Percentiles rank a stretch among this genome's conserved stretches.
Evolutionary conservation across 2,113 vertebrate genomes (phyloP).

Genomic region (Bungarus multicinctus): DNA sequence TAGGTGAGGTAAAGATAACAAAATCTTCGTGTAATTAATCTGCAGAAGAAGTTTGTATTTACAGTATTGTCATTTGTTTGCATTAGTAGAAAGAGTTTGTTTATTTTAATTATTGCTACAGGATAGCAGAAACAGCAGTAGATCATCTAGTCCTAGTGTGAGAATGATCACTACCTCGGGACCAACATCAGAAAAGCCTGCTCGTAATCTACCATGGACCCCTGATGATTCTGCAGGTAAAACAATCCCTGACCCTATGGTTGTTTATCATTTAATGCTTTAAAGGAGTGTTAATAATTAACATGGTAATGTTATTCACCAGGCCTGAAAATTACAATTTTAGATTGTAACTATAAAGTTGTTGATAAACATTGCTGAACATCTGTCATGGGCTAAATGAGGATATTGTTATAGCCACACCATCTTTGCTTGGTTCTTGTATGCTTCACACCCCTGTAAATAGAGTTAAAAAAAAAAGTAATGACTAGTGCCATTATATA

Average conservation of each 20-base stretch:
- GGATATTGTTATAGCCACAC: background rate
- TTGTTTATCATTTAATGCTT: background rate
- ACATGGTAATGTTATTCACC: background rate
- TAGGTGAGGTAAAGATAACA: background rate
- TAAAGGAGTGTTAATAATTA: background rate
- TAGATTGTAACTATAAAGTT: background rate
- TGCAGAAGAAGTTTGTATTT: background rate
- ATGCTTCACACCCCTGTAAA: background rate
- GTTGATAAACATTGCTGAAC: background rate
- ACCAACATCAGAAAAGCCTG: constrained; percentile 83
- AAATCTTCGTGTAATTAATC: background rate
- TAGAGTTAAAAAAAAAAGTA: background rate
- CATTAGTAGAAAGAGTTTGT: background rate
- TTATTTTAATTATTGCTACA: constrained; percentile 54
- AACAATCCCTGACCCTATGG: background rate
- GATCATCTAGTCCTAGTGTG: constrained; percentile 94
- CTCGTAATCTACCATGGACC: constrained; percentile 81
- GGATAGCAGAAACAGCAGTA: constrained; percentile 92
- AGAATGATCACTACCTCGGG: constrained; percentile 93
- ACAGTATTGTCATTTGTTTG: background rate
- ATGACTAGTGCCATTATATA: background rate
- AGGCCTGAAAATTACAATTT: background rate
- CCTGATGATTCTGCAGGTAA: constrained; percentile 87
- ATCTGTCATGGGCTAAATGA: background rate
- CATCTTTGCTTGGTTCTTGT: background rate